A percentile compares a stretch with the other conserved stretches of the same genome.
phyloP scores from a whole-genome alignment of 2,113 vertebrate genomes.

The Callithrix jacchus region DNA sequence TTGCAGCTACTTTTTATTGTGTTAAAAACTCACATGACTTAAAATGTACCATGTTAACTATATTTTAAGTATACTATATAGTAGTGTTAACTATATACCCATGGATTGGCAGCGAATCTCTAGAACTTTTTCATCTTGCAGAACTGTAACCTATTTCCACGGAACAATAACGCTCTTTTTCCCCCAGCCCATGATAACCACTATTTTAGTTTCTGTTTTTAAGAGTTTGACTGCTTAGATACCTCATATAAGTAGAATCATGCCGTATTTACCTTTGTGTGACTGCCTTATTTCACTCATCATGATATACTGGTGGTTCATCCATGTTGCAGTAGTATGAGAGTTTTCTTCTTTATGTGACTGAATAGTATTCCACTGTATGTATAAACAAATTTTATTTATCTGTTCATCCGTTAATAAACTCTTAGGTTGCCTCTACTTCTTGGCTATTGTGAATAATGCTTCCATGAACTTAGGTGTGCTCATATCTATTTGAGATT shows the following conservation, averaged over 20 bases:
- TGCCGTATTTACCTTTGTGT: not conserved
- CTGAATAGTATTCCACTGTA: not conserved
- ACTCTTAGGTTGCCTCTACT: not conserved
- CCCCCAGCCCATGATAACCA: not conserved
- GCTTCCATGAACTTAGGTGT: not conserved
- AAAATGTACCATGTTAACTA: not conserved
- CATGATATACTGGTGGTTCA: not conserved
- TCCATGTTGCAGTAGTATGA: not conserved
- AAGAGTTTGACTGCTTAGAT: not conserved
- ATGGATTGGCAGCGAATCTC: not conserved
- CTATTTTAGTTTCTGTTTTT: not conserved
- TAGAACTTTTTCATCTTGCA: not conserved
- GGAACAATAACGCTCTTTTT: not conserved
- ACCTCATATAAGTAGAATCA: not conserved
- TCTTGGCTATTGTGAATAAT: not conserved
- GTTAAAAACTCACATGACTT: not conserved
- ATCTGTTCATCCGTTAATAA: not conserved
- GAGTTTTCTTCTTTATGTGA: not conserved
- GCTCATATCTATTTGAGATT: not conserved
- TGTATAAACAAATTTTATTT: not conserved
- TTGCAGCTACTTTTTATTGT: not conserved
- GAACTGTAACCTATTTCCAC: not conserved
- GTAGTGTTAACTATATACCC: not conserved
- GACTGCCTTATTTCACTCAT: not conserved
- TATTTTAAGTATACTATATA: not conserved